A percentile compares a stretch with the other conserved stretches of the same genome.
Evolutionary conservation across 2,113 vertebrate genomes (phyloP).

Genomic region (Oncorhynchus masou): DNA sequence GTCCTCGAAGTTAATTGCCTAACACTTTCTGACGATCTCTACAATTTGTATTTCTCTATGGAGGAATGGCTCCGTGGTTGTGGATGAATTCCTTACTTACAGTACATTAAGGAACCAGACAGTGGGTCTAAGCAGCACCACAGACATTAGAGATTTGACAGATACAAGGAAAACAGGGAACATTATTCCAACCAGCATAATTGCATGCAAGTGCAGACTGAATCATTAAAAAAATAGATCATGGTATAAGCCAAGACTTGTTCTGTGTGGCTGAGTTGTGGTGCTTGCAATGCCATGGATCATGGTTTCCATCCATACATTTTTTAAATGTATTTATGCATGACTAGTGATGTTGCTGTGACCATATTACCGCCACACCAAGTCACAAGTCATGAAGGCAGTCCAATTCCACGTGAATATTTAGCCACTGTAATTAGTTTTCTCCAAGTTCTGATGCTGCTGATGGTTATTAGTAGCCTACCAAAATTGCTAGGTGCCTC

Average conservation of each 20-base stretch:
- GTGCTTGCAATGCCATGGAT: neutral
- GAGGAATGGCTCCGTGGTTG: constrained; percentile 18
- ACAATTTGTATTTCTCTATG: neutral
- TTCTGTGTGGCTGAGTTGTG: neutral
- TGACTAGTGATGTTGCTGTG: too few relatives aligned
- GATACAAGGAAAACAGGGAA: neutral
- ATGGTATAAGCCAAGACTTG: neutral
- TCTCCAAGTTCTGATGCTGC: too few relatives aligned
- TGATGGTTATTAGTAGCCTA: too few relatives aligned
- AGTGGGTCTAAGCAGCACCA: constrained; percentile 2
- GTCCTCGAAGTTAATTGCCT: neutral
- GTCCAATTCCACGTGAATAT: too few relatives aligned
- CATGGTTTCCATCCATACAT: neutral
- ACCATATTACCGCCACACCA: too few relatives aligned
- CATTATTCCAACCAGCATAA: constrained; percentile 9
- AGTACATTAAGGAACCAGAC: constrained; percentile 1
- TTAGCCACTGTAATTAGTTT: too few relatives aligned
- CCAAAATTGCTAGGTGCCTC: too few relatives aligned
- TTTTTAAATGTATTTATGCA: too few relatives aligned
- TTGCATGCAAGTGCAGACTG: constrained; percentile 1
- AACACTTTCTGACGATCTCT: too few relatives aligned
- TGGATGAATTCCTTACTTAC: constrained; percentile 8
- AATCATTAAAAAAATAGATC: neutral
- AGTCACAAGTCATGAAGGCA: too few relatives aligned
- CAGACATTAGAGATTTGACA: neutral